Evolutionary conservation across 2,113 vertebrate genomes (phyloP), one percentile per base, ranked within the genome.

Genomic region (Psephotus haematonotus): DNA sequence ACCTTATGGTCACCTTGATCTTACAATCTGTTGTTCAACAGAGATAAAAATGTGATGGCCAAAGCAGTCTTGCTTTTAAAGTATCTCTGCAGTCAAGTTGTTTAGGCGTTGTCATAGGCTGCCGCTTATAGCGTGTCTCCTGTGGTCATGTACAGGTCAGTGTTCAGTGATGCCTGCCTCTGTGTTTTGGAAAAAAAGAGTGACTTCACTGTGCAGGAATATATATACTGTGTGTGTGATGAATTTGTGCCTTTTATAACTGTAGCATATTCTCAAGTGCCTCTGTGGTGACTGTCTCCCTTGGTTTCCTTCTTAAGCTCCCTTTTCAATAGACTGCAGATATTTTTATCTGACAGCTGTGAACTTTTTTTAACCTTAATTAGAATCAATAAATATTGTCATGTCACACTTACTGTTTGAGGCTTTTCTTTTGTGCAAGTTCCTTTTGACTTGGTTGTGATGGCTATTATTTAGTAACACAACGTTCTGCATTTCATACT

Each of bases 211-310:
- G 86, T 92, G 84, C 91, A 92, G 85, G 94, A 95, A 90, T 96
- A 96, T 92, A 52, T 96, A 67, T 96, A 82, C 89, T 92, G 11
- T 97, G 91, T 87, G 87, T 76, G 91, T 97, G 87, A 93, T 96
- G 70, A 94, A 82, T 91, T 96, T 95, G 97, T 97, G 97, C 97
- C 97, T 97, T 97, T 96, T 90, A 93, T 94, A 96, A 97, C 88
- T 18, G 93, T 97, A 95, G 94, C 88, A 88, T 96, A 97, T 97
- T 97, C 97, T 97, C 77, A 97, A 97, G 97, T 97, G 97, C 97
- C 97, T 97, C 96, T 94, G 94, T 97, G 91, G 95, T 96, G 93
- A 89, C 80, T 96, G 94, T 97, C 63, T 96, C 94, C 52, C 25
- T 94, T 90, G 85, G 86, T 93, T 96, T 92, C 78, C 90, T 95